Base-by-base conservation (phyloP, 2,113 vertebrate species). In the Microcebus griseorufus region DNA sequence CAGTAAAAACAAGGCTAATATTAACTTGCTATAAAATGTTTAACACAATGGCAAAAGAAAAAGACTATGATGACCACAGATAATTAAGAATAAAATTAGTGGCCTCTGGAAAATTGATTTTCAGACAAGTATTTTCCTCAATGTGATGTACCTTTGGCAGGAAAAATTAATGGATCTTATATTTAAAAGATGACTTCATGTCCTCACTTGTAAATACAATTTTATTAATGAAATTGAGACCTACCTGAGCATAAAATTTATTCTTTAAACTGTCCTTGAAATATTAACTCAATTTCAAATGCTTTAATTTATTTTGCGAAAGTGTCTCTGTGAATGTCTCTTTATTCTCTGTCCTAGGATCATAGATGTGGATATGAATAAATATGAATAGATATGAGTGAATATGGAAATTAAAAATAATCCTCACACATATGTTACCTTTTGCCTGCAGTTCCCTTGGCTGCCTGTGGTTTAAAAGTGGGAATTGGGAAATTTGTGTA, bases 161-260 rank as follows among this genome's bases (percentile, higher is more conserved):
- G 17, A 91, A 93, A 73, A 75, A 89, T 88, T 86, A 94, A 55
- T 90, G 45, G 17, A 91, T 67, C 7, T 92, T 86, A 4, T 83
- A 27, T 45, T 78, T 67, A 62, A 83, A 55, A 67, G 29, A 25
- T 9, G 29, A 45, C n/a, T 60, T 75, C 42, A 25, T 79, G 7
- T 20, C 23, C 13, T 86, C 75, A 69, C 39, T 87, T 42, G 53
- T 82, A 95, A 85, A 90, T 70, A 90, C 16, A 81, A 39, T 88
- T 90, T 94, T 73, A 83, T 83, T 95, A 90, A 75, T 90, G 69
- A 92, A 94, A 90, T 23, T n/a, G 25, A 75, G 53, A 75, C 29
- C 20, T 12, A 75, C 9, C 32, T 64, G 62, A 82, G 32, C 14
- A 45, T 34, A 83, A 0, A 48, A 94, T 80, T 72, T 84, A 62